Evolutionary conservation across 2,113 vertebrate species (phyloP).

Genomic region (Leucopsar rothschildi): DNA sequence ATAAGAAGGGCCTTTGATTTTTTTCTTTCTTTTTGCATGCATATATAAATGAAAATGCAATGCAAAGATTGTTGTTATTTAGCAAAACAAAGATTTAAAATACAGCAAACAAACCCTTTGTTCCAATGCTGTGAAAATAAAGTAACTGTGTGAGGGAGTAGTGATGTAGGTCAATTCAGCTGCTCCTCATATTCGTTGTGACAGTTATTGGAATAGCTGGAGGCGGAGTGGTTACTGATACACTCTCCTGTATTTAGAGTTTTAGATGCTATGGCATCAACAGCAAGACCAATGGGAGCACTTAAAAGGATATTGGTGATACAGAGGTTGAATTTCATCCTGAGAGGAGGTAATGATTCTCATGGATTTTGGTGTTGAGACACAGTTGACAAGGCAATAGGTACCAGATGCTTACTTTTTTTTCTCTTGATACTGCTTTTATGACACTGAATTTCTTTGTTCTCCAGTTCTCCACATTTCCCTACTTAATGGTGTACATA

Average conservation of each 20-base stretch:
- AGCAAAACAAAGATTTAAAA: background rate
- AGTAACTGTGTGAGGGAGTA: background rate
- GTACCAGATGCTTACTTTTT: background rate
- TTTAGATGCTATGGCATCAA: background rate
- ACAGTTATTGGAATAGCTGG: conserved; percentile 38
- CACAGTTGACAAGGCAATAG: background rate
- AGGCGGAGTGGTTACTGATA: background rate
- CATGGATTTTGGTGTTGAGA: background rate
- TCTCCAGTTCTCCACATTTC: background rate
- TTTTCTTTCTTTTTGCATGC: background rate
- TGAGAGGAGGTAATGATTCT: background rate
- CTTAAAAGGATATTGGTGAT: background rate
- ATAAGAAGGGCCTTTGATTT: background rate
- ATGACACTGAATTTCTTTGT: background rate
- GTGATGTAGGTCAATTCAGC: conserved; percentile 25
- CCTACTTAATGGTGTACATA: background rate
- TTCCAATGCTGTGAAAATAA: background rate
- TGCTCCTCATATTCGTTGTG: conserved; percentile 15
- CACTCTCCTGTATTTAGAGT: background rate
- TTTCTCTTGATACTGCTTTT: background rate
- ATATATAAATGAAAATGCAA: background rate
- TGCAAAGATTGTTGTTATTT: background rate
- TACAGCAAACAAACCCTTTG: background rate
- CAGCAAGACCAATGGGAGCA: background rate
- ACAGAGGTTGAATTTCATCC: background rate